A percentile compares a stretch with the other conserved stretches of the same genome.
phyloP scores from a whole-genome alignment of 2,113 vertebrate genomes.

The Dolichotis patagonum region DNA sequence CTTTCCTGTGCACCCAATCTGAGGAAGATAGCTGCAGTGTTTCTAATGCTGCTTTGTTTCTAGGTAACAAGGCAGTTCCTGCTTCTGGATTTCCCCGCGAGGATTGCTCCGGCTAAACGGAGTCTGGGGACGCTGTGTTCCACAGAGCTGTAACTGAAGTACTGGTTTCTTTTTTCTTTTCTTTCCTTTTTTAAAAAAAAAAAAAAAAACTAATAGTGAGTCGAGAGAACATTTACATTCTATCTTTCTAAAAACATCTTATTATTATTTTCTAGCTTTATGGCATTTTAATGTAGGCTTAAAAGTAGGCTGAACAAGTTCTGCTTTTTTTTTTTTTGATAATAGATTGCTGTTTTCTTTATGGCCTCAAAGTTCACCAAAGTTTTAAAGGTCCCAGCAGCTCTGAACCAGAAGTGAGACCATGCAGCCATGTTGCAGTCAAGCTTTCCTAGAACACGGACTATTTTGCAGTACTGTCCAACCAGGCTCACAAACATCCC shows the following conservation, averaged over 20 bases:
- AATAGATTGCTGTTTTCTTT: background rate
- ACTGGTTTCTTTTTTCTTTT: background rate
- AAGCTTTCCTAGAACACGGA: rapidly evolving
- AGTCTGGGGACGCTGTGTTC: background rate
- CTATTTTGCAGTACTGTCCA: background rate
- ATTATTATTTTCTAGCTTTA: background rate
- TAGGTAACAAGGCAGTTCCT: background rate
- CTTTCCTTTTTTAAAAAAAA: too few relatives aligned
- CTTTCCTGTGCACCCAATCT: background rate
- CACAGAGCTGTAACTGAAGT: background rate
- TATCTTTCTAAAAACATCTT: background rate
- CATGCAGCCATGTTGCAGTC: background rate
- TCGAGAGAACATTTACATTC: background rate
- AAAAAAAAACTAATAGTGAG: background rate
- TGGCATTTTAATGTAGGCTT: background rate
- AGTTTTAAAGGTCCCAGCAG: background rate
- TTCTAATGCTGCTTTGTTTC: background rate
- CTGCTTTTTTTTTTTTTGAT: background rate
- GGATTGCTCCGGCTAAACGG: background rate
- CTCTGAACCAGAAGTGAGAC: background rate
- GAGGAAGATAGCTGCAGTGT: background rate
- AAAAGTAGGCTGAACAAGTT: background rate
- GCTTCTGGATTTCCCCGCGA: background rate
- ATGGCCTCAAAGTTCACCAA: background rate
- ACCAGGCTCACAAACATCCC: rapidly evolving